A percentile compares a stretch with the other conserved stretches of the same genome.
Conservation (phyloP, 2,797 vertebrate species). For the Lophura swinhoii region DNA sequence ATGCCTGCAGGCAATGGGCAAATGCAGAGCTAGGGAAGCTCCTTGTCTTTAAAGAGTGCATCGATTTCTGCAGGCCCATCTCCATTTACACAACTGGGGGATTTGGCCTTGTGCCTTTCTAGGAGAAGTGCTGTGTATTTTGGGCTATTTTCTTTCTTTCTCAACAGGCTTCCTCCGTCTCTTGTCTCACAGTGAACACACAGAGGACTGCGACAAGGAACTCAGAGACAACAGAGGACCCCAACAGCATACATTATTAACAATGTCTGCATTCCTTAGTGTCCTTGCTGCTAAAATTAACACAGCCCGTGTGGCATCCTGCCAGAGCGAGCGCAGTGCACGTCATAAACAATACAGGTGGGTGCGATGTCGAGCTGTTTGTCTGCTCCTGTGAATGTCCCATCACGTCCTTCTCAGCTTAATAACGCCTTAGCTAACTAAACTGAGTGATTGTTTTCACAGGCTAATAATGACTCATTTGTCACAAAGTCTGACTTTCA, state of each 20-base stretch:
- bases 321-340: neutral
- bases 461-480: conserved; percentile 25
- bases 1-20: neutral
- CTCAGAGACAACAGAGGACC: neutral
- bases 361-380: neutral
- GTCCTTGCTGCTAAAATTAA: conserved; percentile 52
- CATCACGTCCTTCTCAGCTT: neutral
- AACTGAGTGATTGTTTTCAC: conserved; percentile 18
- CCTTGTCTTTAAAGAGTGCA: neutral
- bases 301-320: neutral
- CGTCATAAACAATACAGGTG: conserved; percentile 9
- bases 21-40: neutral
- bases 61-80: neutral
- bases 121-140: neutral
- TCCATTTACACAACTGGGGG: neutral
- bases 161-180: neutral
- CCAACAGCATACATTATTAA: conserved; percentile 14
- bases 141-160: neutral
- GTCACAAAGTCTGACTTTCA: conserved; percentile 22
- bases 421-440: neutral
- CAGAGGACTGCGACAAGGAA: neutral
- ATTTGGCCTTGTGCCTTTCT: neutral
- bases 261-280: conserved; percentile 3
- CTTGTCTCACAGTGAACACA: neutral
- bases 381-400: conserved; percentile 6